These are phyloP conservation scores for Vombatus ursinus DNA, from an alignment of 2,113 vertebrate genomes.

Conservation along the genomic window DNA sequence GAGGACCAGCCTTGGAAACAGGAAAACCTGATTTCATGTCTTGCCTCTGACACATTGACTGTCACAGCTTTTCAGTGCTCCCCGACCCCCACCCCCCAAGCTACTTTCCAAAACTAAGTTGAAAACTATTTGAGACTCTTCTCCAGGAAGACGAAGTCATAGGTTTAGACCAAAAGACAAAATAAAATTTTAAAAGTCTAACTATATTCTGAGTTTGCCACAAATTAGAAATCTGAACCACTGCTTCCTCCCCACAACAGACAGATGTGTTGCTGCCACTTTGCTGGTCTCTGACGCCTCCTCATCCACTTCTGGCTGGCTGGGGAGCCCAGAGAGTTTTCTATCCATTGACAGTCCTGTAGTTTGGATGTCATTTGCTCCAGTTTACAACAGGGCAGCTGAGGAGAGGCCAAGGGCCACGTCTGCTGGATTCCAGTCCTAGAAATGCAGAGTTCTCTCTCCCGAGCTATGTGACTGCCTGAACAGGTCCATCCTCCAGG, in stretches of 20 bases:
- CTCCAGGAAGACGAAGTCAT: not conserved
- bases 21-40: not conserved
- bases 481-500: not conserved
- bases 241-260: slow-evolving; percentile 16
- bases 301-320: not conserved
- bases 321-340: not conserved
- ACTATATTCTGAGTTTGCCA: slow-evolving; percentile 34
- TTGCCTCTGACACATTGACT: not conserved
- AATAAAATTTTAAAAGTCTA: not conserved
- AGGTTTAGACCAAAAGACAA: not conserved
- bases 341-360: slow-evolving; percentile 17
- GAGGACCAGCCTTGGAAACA: not conserved
- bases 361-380: not conserved
- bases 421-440: not conserved
- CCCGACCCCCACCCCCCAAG: not conserved
- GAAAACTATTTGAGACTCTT: not conserved
- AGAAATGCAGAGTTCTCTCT: not conserved
- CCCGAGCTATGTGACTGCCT: not conserved
- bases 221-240: slow-evolving; percentile 34
- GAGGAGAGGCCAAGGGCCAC: not conserved
- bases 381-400: not conserved
- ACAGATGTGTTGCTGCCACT: not conserved
- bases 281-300: not conserved
- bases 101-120: not conserved
- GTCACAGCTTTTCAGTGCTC: not conserved